Conservation (phyloP, 1,140 invertebrate genomes). For the Drosophila kurseongensis region DNA sequence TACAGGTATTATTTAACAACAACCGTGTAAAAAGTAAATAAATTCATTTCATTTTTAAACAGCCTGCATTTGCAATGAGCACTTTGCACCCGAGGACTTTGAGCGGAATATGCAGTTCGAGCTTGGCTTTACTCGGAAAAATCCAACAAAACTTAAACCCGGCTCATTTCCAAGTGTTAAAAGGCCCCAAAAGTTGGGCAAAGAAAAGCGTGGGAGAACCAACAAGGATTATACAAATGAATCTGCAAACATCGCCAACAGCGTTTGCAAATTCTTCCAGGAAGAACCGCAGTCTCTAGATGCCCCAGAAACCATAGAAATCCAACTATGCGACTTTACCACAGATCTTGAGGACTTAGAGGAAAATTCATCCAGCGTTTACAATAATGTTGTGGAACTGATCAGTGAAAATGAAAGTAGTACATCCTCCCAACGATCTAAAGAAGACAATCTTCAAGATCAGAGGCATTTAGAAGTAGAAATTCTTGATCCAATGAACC, state of each 20-base stretch:
- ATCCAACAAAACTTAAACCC: slow-evolving; percentile 43
- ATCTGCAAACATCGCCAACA: background rate
- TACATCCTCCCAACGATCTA: background rate
- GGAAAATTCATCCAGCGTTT: background rate
- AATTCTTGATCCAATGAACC: slow-evolving; percentile 21
- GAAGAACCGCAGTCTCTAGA: background rate
- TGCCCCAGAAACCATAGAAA: slow-evolving; percentile 26
- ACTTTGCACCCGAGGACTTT: slow-evolving; percentile 48
- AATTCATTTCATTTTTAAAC: background rate
- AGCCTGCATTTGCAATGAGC: slow-evolving; percentile 62
- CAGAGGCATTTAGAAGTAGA: slow-evolving; percentile 6
- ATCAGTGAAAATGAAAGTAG: slow-evolving; percentile 2
- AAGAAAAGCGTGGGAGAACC: background rate
- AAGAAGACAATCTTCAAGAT: background rate
- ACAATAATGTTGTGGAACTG: background rate
- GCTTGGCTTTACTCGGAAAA: slow-evolving; percentile 46
- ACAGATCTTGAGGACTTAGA: background rate
- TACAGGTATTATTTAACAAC: slow-evolving; percentile 31
- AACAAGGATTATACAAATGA: background rate
- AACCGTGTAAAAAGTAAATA: background rate
- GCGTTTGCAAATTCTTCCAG: too few species aligned
- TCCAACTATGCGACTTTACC: slow-evolving; percentile 4
- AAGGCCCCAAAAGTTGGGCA: background rate
- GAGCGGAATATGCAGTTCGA: slow-evolving; percentile 58
- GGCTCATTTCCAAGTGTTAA: slow-evolving; percentile 41